Evolutionary conservation across 2,797 vertebrate species (phyloP).

Genomic region (Thalassophryne amazonica): DNA sequence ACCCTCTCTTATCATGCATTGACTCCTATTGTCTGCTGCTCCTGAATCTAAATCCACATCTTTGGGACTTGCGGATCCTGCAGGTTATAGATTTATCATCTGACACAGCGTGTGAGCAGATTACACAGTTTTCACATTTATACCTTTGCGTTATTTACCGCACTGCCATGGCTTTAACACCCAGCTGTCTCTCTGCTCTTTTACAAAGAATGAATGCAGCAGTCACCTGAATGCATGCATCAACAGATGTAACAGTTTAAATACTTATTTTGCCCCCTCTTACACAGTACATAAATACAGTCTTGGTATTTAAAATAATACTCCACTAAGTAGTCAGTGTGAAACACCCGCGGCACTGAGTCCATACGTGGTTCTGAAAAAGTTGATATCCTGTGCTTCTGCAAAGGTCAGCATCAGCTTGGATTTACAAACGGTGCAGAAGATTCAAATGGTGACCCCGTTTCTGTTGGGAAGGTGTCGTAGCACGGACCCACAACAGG

Average conservation of each 20-base stretch:
- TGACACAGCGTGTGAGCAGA: conserved; percentile 6
- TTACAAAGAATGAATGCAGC: conserved; percentile 4
- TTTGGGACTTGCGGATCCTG: conserved; percentile 25
- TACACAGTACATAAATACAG: background rate
- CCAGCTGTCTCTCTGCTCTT: conserved; percentile 17
- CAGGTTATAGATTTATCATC: conserved; percentile 27
- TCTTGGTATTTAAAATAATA: too few species aligned
- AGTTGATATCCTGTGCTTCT: too few species aligned
- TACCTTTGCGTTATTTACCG: conserved; percentile 39
- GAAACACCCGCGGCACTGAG: too few species aligned
- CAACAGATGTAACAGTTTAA: too few species aligned
- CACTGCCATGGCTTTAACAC: conserved; percentile 19
- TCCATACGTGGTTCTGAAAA: too few species aligned
- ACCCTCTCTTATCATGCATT: conserved; percentile 37
- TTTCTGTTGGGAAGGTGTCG: too few species aligned
- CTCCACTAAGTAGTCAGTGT: too few species aligned
- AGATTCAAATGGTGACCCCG: too few species aligned
- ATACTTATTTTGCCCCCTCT: background rate
- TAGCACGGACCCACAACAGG: too few species aligned
- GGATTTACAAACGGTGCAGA: too few species aligned
- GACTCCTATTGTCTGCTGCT: conserved; percentile 56
- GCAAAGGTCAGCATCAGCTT: too few species aligned
- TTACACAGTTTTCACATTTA: conserved; percentile 16
- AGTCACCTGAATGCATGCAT: too few species aligned
- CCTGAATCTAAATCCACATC: conserved; percentile 36